Base-by-base conservation (phyloP, 2,113 vertebrate genomes). In the Salvelinus fontinalis region DNA sequence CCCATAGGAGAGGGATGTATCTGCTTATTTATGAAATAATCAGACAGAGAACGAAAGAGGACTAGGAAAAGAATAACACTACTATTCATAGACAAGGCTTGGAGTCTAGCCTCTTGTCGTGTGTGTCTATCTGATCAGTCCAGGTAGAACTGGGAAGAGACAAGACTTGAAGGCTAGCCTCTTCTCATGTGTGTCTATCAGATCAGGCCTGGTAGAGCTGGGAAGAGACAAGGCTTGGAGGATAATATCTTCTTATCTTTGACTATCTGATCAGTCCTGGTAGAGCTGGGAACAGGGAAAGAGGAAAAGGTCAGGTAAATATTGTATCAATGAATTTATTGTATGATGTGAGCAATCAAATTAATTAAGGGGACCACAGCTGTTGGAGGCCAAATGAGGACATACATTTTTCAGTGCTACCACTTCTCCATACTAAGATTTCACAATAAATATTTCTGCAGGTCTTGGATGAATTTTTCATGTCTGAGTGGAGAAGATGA, bases 381-480 rank as follows among this genome's bases (percentile, higher is more conserved):
- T 94, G 92, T 91, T 91, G 88, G 92, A 87, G 88, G 86, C 77
- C 89, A 87, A 84, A 80, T 80, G 81, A 24, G 83, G 83, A 85
- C 88, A 94, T 94, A 77, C 90, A 94, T 94, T 90, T 94, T 94
- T 94, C 86, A 94, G 90, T 79, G 85, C 89, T 81, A 93, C 92
- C 92, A 93, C 92, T 92, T 93, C 91, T 92, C 85, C 90, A 86
- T 54, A 14, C 26, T 91, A 93, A 93, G 93, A 93, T 93, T 93
- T 90, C 89, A 90, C 91, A 90, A 93, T 93, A 94, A 94, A 94
- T 94, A 93, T 93, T 93, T 94, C 92, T 92, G 89, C 92, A 93
- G 92, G 93, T 93, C 92, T 92, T 88, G 90, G 91, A 95, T 95
- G 88, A 94, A 95, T 94, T 92, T 94, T 94, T 94, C 90, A 95